Conservation (phyloP, 2,113 vertebrate species). For the Trematomus loennbergii region DNA sequence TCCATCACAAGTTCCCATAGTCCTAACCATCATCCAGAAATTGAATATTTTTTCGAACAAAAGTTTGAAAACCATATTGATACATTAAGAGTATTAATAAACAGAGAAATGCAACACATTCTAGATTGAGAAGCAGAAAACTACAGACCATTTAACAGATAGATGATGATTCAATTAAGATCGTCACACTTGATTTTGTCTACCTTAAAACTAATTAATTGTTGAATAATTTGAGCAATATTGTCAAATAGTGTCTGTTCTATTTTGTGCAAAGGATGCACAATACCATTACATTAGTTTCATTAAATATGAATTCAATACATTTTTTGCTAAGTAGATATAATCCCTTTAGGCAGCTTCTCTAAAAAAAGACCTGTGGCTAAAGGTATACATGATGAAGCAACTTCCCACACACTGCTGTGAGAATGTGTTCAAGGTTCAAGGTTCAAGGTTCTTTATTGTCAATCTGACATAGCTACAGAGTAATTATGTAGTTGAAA, state of each 20-base stretch:
- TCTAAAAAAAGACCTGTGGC: background rate
- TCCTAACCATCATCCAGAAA: background rate
- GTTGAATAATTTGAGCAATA: background rate
- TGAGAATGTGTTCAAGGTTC: background rate
- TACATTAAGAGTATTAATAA: background rate
- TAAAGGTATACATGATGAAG: background rate
- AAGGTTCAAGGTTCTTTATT: too few relatives aligned
- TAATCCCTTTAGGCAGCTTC: background rate
- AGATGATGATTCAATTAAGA: background rate
- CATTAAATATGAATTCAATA: background rate
- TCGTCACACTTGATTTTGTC: background rate
- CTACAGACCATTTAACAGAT: background rate
- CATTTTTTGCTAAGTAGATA: background rate
- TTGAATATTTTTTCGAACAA: background rate
- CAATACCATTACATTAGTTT: background rate
- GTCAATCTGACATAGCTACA: too few relatives aligned
- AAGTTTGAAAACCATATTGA: background rate
- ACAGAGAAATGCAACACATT: background rate
- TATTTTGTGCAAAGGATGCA: background rate
- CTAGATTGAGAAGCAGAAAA: background rate
- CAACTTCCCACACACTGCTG: background rate
- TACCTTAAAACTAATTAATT: background rate
- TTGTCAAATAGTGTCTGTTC: background rate
- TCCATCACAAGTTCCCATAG: background rate
- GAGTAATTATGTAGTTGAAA: too few relatives aligned